Evolutionary conservation across 2,113 vertebrate species (phyloP).

Genomic region (Triplophysa rosa): DNA sequence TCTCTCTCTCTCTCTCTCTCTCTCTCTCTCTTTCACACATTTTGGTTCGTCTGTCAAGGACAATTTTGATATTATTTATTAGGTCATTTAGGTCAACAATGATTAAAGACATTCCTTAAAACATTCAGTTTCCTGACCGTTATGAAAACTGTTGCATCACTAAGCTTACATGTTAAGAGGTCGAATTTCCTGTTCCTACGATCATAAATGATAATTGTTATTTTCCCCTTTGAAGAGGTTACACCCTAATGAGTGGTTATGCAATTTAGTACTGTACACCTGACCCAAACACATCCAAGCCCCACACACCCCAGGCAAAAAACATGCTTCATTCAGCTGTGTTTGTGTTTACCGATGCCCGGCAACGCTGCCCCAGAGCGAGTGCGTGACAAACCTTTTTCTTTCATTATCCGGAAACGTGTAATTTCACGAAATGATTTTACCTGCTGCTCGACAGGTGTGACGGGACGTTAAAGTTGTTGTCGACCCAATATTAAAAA

Average conservation of each 20-base stretch:
- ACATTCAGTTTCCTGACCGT: neutral
- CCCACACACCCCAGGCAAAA: slow-evolving; percentile 6
- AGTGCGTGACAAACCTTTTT: slow-evolving; percentile 6
- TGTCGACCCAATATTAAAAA: neutral
- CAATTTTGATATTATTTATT: too few species aligned
- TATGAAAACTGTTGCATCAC: neutral
- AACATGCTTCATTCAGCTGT: neutral
- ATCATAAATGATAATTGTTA: slow-evolving; percentile 15
- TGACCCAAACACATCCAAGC: slow-evolving; percentile 15
- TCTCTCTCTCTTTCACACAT: neutral
- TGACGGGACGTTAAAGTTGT: neutral
- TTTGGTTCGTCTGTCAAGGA: too few species aligned
- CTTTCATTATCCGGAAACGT: neutral
- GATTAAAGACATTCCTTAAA: neutral
- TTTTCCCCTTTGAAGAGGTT: neutral
- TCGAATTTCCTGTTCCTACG: neutral
- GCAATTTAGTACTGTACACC: slow-evolving; percentile 28
- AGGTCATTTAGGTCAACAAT: neutral
- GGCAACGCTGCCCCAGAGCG: slow-evolving; percentile 10
- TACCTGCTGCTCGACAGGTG: neutral
- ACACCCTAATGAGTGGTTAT: slow-evolving; percentile 19
- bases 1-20: neutral
- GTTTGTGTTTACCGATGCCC: slow-evolving; percentile 12
- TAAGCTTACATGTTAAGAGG: neutral
- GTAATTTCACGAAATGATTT: slow-evolving; percentile 11